A percentile compares a stretch with the other conserved stretches of the same genome.
Conservation (phyloP, 2,113 vertebrate species). For the Sisor rabdophorus region DNA sequence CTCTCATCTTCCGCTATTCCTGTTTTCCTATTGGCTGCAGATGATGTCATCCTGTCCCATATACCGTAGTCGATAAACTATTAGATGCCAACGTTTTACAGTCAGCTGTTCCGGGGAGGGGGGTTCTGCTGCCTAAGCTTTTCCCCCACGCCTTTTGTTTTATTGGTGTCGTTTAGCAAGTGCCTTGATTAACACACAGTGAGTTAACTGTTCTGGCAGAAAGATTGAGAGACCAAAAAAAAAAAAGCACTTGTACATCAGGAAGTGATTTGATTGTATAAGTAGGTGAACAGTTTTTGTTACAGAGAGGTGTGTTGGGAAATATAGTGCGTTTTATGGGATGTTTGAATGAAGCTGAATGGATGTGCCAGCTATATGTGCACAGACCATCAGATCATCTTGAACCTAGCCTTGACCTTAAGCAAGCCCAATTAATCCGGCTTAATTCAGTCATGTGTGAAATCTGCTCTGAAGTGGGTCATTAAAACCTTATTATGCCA, state of each 20-base stretch:
- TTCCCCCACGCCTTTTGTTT: slow-evolving; percentile 50
- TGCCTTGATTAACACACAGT: slow-evolving; percentile 55
- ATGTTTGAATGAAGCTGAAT: background rate
- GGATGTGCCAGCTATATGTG: background rate
- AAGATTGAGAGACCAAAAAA: slow-evolving; percentile 11
- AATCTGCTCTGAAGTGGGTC: slow-evolving; percentile 18
- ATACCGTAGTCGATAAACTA: slow-evolving; percentile 69
- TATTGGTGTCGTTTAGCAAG: slow-evolving; percentile 59
- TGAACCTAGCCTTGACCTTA: slow-evolving; percentile 16
- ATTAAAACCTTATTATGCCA: slow-evolving; percentile 34
- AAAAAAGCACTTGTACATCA: background rate
- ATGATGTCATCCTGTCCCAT: slow-evolving; percentile 70
- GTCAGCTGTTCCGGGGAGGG: slow-evolving; percentile 59
- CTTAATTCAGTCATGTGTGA: slow-evolving; percentile 18
- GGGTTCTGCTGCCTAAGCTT: slow-evolving; percentile 58
- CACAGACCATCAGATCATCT: background rate
- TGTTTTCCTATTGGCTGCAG: slow-evolving; percentile 62
- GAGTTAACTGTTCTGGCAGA: slow-evolving; percentile 42
- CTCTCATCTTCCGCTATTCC: slow-evolving; percentile 45
- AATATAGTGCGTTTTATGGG: background rate
- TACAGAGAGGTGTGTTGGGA: background rate
- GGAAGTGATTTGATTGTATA: background rate
- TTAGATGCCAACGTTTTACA: slow-evolving; percentile 66
- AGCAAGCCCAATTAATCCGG: background rate
- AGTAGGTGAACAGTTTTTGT: slow-evolving; percentile 19